Base-by-base conservation (phyloP, 2,113 vertebrate genomes). In the Vicugna pacos region DNA sequence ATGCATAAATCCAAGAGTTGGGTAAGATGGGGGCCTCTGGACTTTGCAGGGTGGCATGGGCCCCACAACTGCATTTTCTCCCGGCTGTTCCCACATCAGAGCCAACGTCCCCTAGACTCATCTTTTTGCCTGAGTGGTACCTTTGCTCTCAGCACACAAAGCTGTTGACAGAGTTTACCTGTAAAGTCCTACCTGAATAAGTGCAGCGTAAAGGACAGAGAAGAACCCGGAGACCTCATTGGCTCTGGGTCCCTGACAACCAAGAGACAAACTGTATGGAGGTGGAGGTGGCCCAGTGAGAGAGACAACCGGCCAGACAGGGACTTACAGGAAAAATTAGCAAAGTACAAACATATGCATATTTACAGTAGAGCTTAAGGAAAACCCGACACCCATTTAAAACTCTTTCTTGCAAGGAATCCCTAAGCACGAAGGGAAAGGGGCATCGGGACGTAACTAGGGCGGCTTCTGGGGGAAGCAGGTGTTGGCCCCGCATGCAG, bases 291-390 rank as follows among this genome's bases (percentile, higher is more conserved):
- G 8, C 26, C 14, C 6, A 13, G 32, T 1, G n/a, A 73, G 67
- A 38, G 48, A 56, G 52, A 12, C 1, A 6, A 5, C 7, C 26
- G 64, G 28, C 15, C 2, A 10, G 17, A 50, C 4, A n/a, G 28
- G 38, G 24, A 32, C 58, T 42, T 22, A 14, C 14, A 38, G 42
- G 52, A n/a, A 30, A 76, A 58, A 13, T 8, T 4, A 82, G 54
- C 3, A 17, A 13, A 32, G 17, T 13, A 8, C 32, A 32, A 24
- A 42, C 2, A 14, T 3, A 26, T 0, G 16, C 1, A 19, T 22
- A 11, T 28, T 46, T 50, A 50, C 8, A 52, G 24, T 15, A 28
- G 35, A 50, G 82, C 14, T 17, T 12, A 24, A 24, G 26, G 22
- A 58, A n/a, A 50, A 50, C 10, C 14, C 4, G 3, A 32, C 17